Conservation (phyloP, 2,113 vertebrate species). For the Bothrops jararaca region DNA sequence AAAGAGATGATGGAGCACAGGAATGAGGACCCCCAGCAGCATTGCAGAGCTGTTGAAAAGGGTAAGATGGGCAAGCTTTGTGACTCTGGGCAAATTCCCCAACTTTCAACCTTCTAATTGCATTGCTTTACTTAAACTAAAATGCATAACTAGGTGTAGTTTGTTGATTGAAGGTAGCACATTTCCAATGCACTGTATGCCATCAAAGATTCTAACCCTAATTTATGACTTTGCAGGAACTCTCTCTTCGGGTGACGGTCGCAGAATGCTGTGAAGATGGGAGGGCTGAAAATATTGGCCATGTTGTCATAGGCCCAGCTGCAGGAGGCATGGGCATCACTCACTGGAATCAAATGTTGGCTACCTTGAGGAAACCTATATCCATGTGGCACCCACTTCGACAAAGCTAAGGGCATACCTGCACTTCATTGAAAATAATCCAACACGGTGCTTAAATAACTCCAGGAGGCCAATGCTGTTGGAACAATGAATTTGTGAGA, state of each 20-base stretch:
- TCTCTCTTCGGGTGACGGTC: conserved; percentile 92
- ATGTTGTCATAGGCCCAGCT: conserved; percentile 91
- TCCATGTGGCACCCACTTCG: conserved; percentile 97
- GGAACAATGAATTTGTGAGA: conserved; percentile 3
- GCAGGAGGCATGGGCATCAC: conserved; percentile 93
- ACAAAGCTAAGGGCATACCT: conserved; percentile 72
- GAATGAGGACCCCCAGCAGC: neutral
- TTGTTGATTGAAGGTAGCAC: neutral
- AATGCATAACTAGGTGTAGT: neutral
- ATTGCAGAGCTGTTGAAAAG: neutral
- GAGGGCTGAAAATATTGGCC: conserved; percentile 87
- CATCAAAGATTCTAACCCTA: neutral
- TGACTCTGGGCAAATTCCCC: neutral
- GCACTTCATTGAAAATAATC: conserved; percentile 1
- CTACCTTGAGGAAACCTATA: conserved; percentile 90
- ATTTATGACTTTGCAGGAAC: conserved; percentile 73
- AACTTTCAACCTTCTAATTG: neutral
- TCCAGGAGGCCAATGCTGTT: conserved; percentile 26
- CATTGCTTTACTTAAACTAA: neutral
- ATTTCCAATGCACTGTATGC: neutral
- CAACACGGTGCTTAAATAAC: conserved; percentile 72
- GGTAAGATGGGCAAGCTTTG: neutral
- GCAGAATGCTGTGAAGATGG: conserved; percentile 89
- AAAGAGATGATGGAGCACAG: neutral
- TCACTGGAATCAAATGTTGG: conserved; percentile 99